Percentiles rank a stretch among this genome's conserved stretches.
Conservation (phyloP, 2,113 vertebrate species). For the Xiphophorus hellerii region DNA sequence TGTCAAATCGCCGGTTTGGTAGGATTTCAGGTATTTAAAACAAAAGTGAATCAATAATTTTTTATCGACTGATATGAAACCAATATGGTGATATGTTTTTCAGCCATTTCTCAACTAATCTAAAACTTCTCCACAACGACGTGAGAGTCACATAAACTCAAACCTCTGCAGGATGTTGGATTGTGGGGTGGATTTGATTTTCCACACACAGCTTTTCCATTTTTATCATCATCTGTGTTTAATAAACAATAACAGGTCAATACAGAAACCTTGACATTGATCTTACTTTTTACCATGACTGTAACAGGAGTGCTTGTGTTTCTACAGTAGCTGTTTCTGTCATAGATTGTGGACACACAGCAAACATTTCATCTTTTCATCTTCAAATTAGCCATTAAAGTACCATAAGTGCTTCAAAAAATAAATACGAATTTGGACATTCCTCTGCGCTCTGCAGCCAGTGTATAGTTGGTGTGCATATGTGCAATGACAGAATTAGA, state of each 20-base stretch:
- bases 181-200: neutral
- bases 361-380: neutral
- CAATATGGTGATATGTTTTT: too few relatives aligned
- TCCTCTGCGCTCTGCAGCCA: conserved; percentile 19
- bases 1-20: too few relatives aligned
- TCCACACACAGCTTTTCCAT: neutral
- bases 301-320: neutral
- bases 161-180: neutral
- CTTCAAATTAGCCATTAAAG: too few relatives aligned
- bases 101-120: too few relatives aligned
- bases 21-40: too few relatives aligned
- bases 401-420: neutral
- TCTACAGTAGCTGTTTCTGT: neutral
- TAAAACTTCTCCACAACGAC: too few relatives aligned
- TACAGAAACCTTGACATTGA: neutral
- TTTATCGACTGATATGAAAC: too few relatives aligned
- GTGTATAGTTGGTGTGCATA: conserved; percentile 41
- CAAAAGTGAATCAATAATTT: too few relatives aligned
- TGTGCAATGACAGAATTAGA: conserved; percentile 42
- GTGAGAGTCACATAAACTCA: neutral
- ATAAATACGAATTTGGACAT: conserved; percentile 1
- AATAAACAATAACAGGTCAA: neutral
- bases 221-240: neutral
- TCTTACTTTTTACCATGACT: neutral
- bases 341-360: neutral